Conservation (phyloP, 2,113 vertebrate genomes). For the Phoenicopterus ruber region DNA sequence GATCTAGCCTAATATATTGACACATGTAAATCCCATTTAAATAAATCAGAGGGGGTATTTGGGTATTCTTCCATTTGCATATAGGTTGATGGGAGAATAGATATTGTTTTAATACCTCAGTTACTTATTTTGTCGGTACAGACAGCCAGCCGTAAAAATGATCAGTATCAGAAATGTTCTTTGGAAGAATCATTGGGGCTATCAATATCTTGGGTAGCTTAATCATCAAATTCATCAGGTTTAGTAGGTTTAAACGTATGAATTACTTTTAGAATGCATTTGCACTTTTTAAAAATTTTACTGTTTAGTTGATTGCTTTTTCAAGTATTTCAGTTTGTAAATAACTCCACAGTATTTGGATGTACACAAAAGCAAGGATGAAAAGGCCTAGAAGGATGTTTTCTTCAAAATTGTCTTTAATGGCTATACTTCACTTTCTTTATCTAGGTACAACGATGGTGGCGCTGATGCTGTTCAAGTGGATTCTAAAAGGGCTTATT, state of each 20-base stretch:
- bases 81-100: neutral
- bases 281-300: neutral
- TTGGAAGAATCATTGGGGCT: neutral
- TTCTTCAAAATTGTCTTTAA: neutral
- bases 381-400: neutral
- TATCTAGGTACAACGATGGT: slow-evolving; percentile 76
- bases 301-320: neutral
- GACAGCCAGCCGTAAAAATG: neutral
- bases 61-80: neutral
- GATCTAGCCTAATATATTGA: neutral
- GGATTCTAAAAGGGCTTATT: slow-evolving; percentile 67
- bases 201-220: neutral
- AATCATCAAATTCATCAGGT: neutral
- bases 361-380: neutral
- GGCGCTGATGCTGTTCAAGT: slow-evolving; percentile 33
- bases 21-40: neutral
- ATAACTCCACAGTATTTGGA: neutral
- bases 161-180: neutral
- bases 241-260: neutral
- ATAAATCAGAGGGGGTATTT: slow-evolving; percentile 8
- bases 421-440: slow-evolving; percentile 1
- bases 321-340: neutral
- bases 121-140: neutral
- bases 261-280: neutral
- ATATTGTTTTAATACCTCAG: neutral